Evolutionary conservation across 2,797 vertebrate genomes (phyloP).

Genomic region (Tiaroga cobitis): DNA sequence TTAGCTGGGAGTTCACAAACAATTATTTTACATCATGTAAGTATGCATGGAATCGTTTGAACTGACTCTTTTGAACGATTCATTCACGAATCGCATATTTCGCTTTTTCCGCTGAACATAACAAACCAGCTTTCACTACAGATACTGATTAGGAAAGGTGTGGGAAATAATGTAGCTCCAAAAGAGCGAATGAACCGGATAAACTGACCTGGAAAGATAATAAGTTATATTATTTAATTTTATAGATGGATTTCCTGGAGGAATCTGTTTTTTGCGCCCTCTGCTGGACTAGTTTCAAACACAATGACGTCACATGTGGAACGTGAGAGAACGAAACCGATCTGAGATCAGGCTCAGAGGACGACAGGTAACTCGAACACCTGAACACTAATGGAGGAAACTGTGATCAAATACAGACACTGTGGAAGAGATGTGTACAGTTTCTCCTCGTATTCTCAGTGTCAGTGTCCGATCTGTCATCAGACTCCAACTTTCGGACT

Average conservation of each 20-base stretch:
- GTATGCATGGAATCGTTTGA: background rate
- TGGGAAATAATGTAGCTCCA: background rate
- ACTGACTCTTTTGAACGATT: background rate
- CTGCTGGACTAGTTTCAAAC: background rate
- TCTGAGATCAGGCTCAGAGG: background rate
- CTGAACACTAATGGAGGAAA: constrained; percentile 56
- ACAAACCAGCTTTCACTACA: background rate
- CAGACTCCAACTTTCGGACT: constrained; percentile 50
- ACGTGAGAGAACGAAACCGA: background rate
- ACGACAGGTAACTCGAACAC: background rate
- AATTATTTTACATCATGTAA: no score
- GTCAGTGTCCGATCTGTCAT: constrained; percentile 63
- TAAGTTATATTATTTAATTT: background rate
- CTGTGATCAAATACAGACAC: constrained; percentile 64
- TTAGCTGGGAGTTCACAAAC: background rate
- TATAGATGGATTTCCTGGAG: background rate
- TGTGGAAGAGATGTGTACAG: constrained; percentile 64
- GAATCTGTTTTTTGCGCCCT: background rate
- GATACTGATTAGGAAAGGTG: no score
- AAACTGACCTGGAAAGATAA: background rate
- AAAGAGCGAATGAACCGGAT: background rate
- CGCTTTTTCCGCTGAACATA: background rate
- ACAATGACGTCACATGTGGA: background rate
- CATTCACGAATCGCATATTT: background rate
- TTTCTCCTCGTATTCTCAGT: constrained; percentile 33